Evolutionary conservation across 2,888 invertebrate species (phyloP).

Genomic region (Drosophila phalerata): DNA sequence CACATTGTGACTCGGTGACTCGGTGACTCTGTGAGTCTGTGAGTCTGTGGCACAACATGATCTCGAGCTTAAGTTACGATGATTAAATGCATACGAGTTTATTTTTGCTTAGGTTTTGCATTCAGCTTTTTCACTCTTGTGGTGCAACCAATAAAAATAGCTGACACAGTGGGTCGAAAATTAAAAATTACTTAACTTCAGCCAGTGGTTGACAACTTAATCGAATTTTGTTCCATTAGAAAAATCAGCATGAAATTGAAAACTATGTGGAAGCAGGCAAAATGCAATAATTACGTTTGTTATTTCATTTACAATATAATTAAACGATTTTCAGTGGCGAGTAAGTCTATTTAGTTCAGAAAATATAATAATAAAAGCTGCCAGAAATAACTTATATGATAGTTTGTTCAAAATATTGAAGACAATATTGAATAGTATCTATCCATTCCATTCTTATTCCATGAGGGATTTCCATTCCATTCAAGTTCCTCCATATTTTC

Average conservation of each 20-base stretch:
- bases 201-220: slow-evolving; percentile 31
- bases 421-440: too few species aligned
- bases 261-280: neutral
- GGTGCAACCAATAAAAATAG: slow-evolving; percentile 61
- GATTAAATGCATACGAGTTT: slow-evolving; percentile 82
- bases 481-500: neutral
- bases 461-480: neutral
- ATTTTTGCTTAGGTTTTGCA: slow-evolving; percentile 62
- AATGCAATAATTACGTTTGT: slow-evolving; percentile 1
- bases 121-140: slow-evolving; percentile 29
- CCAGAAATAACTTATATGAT: neutral
- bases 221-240: slow-evolving; percentile 15
- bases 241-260: slow-evolving; percentile 9
- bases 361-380: too few species aligned
- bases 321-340: slow-evolving; percentile 1
- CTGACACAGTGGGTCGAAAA: slow-evolving; percentile 61
- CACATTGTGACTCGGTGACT: slow-evolving; percentile 35
- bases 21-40: slow-evolving; percentile 47
- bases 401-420: neutral
- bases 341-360: too few species aligned
- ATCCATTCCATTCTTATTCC: neutral
- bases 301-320: neutral
- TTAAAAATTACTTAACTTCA: slow-evolving; percentile 15
- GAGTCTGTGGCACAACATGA: slow-evolving; percentile 77
- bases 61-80: slow-evolving; percentile 81